phyloP scores from a whole-genome alignment of 2,113 vertebrate species.

The Setophaga petechia region DNA sequence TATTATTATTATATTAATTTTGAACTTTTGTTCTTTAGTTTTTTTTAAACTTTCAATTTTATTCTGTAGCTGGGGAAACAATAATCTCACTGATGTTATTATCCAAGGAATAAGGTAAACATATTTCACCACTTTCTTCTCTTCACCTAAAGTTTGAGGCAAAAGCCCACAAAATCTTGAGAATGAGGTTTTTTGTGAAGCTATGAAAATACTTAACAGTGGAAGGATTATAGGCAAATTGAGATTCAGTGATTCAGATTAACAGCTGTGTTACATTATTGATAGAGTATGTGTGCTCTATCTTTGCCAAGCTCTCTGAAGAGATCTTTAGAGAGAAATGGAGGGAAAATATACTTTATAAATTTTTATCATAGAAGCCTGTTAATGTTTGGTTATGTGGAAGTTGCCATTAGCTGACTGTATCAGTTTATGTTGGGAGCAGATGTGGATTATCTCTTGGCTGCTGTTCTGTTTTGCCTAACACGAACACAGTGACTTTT shows the following conservation, averaged over 20 bases:
- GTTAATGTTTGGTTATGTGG: background rate
- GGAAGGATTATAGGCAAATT: background rate
- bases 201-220: background rate
- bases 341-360: background rate
- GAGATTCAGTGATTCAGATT: background rate
- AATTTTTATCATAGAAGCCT: background rate
- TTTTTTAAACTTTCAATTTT: background rate
- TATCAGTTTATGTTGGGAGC: background rate
- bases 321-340: background rate
- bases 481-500: background rate
- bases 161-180: background rate
- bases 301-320: background rate
- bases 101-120: background rate
- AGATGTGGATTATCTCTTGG: background rate
- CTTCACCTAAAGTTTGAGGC: background rate
- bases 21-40: background rate
- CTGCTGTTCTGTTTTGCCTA: background rate
- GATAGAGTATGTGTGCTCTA: background rate
- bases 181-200: background rate
- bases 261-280: background rate
- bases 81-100: background rate
- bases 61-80: background rate
- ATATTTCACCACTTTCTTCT: background rate
- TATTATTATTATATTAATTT: background rate
- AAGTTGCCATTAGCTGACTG: background rate